A percentile compares a stretch with the other conserved stretches of the same genome.
These are phyloP conservation scores for Trilocha varians DNA, from an alignment of 2,888 invertebrate species.

Conservation along the genomic window DNA sequence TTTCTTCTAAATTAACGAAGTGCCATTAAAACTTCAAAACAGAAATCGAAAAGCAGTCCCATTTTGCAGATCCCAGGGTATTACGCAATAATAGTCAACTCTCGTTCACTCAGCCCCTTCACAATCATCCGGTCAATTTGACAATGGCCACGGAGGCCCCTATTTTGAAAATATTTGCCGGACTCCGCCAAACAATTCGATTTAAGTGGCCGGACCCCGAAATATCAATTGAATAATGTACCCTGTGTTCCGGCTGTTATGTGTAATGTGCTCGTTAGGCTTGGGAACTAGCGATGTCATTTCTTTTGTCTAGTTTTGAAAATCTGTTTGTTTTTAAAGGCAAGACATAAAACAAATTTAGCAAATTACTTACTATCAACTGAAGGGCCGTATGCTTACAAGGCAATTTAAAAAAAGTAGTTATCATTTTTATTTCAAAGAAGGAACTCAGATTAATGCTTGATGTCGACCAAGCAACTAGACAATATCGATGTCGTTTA, in stretches of 20 bases:
- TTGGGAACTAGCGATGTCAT: neutral
- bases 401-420: no score
- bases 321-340: no score
- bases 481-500: no score
- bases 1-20: neutral
- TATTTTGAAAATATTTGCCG: conserved; percentile 66
- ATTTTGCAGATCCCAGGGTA: neutral
- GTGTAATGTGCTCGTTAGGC: conserved; percentile 14
- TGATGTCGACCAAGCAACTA: no score
- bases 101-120: conserved; percentile 34
- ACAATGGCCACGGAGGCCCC: conserved; percentile 50
- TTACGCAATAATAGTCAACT: conserved; percentile 11
- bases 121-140: conserved; percentile 67
- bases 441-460: no score
- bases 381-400: no score
- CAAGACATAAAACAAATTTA: no score
- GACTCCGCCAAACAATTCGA: conserved; percentile 53
- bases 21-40: neutral
- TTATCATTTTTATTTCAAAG: no score
- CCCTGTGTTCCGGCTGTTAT: conserved; percentile 35
- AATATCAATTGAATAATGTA: conserved; percentile 63
- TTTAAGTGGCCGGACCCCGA: conserved; percentile 48
- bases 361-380: no score
- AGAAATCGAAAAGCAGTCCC: neutral
- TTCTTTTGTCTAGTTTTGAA: neutral